Conservation (phyloP, 2,888 invertebrate genomes). For the Meiosimyza platycephala region DNA sequence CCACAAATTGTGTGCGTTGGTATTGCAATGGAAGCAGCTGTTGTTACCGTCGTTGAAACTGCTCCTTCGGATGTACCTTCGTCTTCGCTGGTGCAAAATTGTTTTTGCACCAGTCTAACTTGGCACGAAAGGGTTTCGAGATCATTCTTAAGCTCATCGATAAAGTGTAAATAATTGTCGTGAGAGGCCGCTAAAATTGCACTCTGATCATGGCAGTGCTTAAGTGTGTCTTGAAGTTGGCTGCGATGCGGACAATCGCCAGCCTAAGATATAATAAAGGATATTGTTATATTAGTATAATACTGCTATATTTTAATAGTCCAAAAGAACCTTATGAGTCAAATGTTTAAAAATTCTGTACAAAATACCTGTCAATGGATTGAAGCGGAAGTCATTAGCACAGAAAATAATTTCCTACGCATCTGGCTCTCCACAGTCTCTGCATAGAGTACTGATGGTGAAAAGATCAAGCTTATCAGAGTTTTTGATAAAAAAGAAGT, state of each 20-base stretch:
- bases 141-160: slow-evolving; percentile 62
- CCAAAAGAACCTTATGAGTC: no score
- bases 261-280: slow-evolving; percentile 41
- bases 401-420: no score
- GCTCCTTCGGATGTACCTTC: slow-evolving; percentile 43
- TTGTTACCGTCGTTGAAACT: neutral
- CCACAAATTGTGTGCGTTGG: no score
- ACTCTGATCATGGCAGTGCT: slow-evolving; percentile 53
- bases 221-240: slow-evolving; percentile 51
- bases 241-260: slow-evolving; percentile 53
- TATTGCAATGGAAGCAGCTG: no score
- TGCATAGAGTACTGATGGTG: no score
- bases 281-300: neutral
- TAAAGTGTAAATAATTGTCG: slow-evolving; percentile 61
- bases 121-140: slow-evolving; percentile 60
- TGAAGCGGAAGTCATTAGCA: no score
- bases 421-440: no score
- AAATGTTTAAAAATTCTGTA: no score
- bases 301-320: no score
- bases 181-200: slow-evolving; percentile 51
- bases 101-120: slow-evolving; percentile 56
- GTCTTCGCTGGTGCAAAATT: slow-evolving; percentile 44
- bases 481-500: no score
- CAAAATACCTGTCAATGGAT: no score
- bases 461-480: no score